Base-by-base conservation (phyloP, 1,140 invertebrate genomes). In the Drosophila sp. region DNA sequence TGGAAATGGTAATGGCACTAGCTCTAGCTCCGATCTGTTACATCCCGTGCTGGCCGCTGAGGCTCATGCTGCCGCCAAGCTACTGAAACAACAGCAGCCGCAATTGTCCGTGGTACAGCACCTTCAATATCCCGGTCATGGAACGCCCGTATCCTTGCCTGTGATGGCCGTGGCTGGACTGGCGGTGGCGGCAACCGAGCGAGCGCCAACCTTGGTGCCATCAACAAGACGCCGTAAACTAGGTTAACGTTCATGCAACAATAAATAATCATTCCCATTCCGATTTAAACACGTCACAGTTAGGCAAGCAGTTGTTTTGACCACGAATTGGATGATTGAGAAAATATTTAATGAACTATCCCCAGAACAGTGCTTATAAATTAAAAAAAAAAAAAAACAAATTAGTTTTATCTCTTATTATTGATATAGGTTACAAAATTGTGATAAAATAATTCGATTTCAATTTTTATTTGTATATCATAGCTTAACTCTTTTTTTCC, bases 41-140 rank as follows among this genome's bases (percentile, higher is more conserved):
- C 81, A 77, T n/a, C 81, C 74, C 1, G 77, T 83, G 14, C 50
- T 67, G 0, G 82, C 82, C 2, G 79, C 76, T 0, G 83, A 89
- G 29, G 83, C 83, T 0, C 83, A 83, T 38, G 83, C 79, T 1
- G 83, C 83, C 4, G 83, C 83, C 32, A 83, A 83, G 56, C 56
- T 89, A 6, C 73, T 89, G 0, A 83, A 89, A 32, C 83, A 89
- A 21, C 83, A 89, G 41, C 83, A 89, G 57, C 83, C 83, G 2
- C 83, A 89, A n/a, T 45, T 89, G 2, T 89, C 83, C 7, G 83
- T 89, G 50, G 83, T 89, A 11, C 83, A 89, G 48, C 83, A 89
- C 11, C 46, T 89, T 16, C 83, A 89, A 45, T 89, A 89, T 58
- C 64, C 62, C 0, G 83, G 79, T 7, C 58, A 61, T 6, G 79